Evolutionary conservation across 2,113 vertebrate genomes (phyloP), one percentile per base, ranked within the genome.

Genomic region (Alces alces): DNA sequence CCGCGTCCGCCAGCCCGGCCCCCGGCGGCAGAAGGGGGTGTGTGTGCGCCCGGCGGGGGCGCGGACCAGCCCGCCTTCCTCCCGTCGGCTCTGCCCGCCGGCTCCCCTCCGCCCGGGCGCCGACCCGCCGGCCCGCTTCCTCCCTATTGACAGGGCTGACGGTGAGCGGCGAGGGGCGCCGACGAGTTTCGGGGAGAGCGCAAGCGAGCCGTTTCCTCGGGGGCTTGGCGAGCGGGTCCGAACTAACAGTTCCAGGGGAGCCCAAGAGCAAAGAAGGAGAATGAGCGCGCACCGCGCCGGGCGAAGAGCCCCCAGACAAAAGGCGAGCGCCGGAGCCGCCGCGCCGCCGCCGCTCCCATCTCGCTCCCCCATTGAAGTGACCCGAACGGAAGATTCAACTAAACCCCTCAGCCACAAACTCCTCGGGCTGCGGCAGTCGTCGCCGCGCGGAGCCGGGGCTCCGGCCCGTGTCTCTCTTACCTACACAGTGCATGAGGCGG

Each of bases 401-500:
- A 78, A 93, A 93, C 86, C 98, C 93, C 95, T 28, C 85, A 93
- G 93, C 94, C 96, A 47, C 93, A 93, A 98, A 98, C 97, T 98
- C 98, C 96, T 73, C 94, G 21, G 95, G 95, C 88, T 70, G 86
- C 96, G 78, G 93, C 96, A 25, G 92, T 87, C 54, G 94, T 30
- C 19, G 91, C 94, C 70, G 91, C 95, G 85, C 92, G 33, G 82
- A 45, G 78, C 93, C 66, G 83, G 61, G 43, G 60, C 58, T 50
- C 95, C 83, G 87, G 60, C 66, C 86, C 85, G 45, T 23, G 97
- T 50, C 82, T 94, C 86, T 97, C 99, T 99, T 99, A 99, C 99
- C 99, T 98, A 99, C 99, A 99, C 99, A 99, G 99, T 99, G 99
- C 98, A 99, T 99, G 98, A 99, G 98, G 98, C 99, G 99, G 98